Evolutionary conservation across 1,140 invertebrate species (phyloP).

Genomic region (Bombus confusus): DNA sequence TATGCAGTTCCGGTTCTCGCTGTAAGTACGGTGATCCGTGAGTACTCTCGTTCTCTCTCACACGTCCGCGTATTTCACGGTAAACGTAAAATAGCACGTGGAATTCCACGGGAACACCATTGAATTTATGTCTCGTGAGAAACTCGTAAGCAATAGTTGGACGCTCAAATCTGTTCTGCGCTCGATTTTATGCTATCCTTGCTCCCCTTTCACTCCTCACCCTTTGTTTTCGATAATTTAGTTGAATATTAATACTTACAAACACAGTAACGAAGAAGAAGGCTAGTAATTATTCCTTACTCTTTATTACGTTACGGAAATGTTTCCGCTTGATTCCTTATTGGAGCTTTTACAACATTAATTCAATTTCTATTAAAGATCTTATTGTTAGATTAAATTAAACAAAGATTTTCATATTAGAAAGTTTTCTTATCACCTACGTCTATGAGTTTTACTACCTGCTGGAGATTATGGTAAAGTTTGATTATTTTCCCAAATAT

Average conservation of each 20-base stretch:
- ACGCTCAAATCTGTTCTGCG: slow-evolving; percentile 28
- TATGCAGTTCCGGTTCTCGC: slow-evolving; percentile 71
- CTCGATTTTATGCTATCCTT: slow-evolving; percentile 38
- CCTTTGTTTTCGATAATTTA: slow-evolving; percentile 9
- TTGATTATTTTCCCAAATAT: background rate
- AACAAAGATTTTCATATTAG: background rate
- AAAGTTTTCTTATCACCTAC: background rate
- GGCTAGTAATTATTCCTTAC: background rate
- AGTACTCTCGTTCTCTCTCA: slow-evolving; percentile 68
- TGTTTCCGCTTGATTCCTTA: background rate
- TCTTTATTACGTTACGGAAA: background rate
- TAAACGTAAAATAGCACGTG: slow-evolving; percentile 62
- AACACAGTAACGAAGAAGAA: background rate
- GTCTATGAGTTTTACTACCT: background rate
- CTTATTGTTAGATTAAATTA: background rate
- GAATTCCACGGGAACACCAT: slow-evolving; percentile 38
- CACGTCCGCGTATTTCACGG: slow-evolving; percentile 24
- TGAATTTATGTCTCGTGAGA: slow-evolving; percentile 42
- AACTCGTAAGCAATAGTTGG: slow-evolving; percentile 19
- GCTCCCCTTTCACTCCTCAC: slow-evolving; percentile 30
- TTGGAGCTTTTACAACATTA: too few relatives aligned
- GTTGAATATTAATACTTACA: background rate
- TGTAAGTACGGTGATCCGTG: slow-evolving; percentile 65
- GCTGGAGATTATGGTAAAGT: background rate
- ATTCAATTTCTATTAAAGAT: background rate